These are phyloP conservation scores for Thaumetopoea pityocampa DNA, from an alignment of 1,140 invertebrate species.

Conservation along the genomic window DNA sequence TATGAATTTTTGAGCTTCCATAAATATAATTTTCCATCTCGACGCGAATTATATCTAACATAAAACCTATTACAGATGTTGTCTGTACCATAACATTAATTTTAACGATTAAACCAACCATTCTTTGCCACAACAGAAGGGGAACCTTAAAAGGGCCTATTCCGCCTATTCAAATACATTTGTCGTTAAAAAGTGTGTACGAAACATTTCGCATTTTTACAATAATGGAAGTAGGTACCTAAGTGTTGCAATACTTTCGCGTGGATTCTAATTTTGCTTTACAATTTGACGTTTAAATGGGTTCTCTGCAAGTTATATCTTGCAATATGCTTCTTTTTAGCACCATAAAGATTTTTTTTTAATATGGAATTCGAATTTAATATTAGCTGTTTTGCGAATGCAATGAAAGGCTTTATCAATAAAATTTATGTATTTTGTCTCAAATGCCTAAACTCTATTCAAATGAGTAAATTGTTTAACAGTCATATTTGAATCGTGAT, in stretches of 20 bases:
- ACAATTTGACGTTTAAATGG: slow-evolving; percentile 52
- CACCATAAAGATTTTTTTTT: too few species aligned
- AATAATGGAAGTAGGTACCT: slow-evolving; percentile 50
- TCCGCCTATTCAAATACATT: slow-evolving; percentile 49
- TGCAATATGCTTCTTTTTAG: slow-evolving; percentile 36
- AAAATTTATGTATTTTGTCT: too few species aligned
- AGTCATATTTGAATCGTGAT: too few species aligned
- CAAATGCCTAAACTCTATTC: too few species aligned
- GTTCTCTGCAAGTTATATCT: slow-evolving; percentile 37
- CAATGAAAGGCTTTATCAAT: too few species aligned
- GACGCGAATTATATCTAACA: too few species aligned
- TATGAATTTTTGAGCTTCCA: too few species aligned
- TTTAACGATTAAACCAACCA: slow-evolving; percentile 57
- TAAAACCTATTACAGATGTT: slow-evolving; percentile 1
- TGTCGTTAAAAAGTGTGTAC: slow-evolving; percentile 54
- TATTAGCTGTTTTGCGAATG: too few species aligned
- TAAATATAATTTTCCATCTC: too few species aligned
- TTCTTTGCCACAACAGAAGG: slow-evolving; percentile 41
- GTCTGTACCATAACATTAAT: slow-evolving; percentile 59
- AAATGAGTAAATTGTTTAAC: too few species aligned
- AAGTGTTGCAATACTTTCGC: slow-evolving; percentile 54
- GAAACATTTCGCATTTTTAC: slow-evolving; percentile 47
- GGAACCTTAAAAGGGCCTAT: slow-evolving; percentile 47
- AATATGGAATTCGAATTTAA: too few species aligned
- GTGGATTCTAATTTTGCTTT: slow-evolving; percentile 45